Conservation (phyloP, 2,113 vertebrate species). For the Donacobius atricapilla region DNA sequence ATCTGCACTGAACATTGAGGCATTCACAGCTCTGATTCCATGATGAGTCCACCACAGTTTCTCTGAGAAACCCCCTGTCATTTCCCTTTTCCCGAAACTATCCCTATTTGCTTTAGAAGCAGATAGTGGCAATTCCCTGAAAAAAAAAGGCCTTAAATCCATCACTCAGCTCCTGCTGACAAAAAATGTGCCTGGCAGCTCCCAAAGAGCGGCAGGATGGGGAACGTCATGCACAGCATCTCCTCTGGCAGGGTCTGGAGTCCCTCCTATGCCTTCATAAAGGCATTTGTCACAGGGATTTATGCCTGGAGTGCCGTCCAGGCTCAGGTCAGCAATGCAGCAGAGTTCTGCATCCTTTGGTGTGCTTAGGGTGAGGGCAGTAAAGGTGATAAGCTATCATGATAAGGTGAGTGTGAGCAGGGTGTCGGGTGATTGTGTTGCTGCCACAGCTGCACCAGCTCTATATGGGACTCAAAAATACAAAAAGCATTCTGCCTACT, state of each 20-base stretch:
- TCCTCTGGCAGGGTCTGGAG: not conserved
- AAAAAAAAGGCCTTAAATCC: not conserved
- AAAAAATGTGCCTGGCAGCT: not conserved
- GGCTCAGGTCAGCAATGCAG: not conserved
- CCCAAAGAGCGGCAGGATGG: not conserved
- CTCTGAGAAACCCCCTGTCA: not conserved
- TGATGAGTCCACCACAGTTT: not conserved
- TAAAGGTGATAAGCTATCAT: rapidly evolving
- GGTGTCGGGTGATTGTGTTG: not conserved
- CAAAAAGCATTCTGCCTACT: not conserved
- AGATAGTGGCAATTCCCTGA: not conserved
- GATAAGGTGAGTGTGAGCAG: not conserved
- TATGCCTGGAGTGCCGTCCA: not conserved
- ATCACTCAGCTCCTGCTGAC: not conserved
- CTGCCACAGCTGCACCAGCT: not conserved
- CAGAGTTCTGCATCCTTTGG: not conserved
- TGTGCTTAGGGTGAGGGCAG: rapidly evolving
- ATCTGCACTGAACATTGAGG: not conserved
- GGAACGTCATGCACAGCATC: not conserved
- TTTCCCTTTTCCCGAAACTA: not conserved
- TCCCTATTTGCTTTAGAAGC: not conserved
- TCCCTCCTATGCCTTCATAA: not conserved
- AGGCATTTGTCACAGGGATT: not conserved
- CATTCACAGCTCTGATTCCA: not conserved
- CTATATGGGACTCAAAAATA: not conserved